phyloP scores from a whole-genome alignment of 2,888 invertebrate species.

The Nephrocerus scutellatus region DNA sequence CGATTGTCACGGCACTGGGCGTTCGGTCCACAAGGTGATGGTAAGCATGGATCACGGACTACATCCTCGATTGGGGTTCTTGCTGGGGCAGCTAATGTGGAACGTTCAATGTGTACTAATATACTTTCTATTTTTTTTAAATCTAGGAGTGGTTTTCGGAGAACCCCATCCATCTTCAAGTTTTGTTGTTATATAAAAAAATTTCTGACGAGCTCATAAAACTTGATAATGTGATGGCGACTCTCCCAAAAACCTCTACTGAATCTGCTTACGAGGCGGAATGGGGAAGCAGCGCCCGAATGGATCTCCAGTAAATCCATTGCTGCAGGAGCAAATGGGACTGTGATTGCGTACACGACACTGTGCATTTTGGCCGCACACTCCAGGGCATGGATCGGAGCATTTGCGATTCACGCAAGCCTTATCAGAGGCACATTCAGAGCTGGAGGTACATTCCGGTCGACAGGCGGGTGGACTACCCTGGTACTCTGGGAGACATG shows the following conservation, averaged over 20 bases:
- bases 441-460: slow-evolving; percentile 65
- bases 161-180: neutral
- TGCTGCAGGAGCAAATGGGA: slow-evolving; percentile 68
- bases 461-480: slow-evolving; percentile 57
- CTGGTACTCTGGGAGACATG: slow-evolving; percentile 59
- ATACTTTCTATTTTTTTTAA: neutral
- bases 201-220: no score
- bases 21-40: slow-evolving; percentile 70
- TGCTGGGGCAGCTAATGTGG: slow-evolving; percentile 27
- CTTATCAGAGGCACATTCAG: slow-evolving; percentile 61
- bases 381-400: slow-evolving; percentile 62
- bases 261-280: slow-evolving; percentile 25
- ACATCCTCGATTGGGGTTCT: slow-evolving; percentile 29
- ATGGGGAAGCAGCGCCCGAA: slow-evolving; percentile 50
- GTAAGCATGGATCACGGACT: slow-evolving; percentile 58
- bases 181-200: no score
- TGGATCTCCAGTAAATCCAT: slow-evolving; percentile 55
- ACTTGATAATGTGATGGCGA: no score
- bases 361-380: slow-evolving; percentile 65
- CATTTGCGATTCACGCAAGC: slow-evolving; percentile 66
- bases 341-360: slow-evolving; percentile 66
- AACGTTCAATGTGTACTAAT: neutral
- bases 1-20: slow-evolving; percentile 56
- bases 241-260: no score
- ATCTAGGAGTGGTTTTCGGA: neutral